Evolutionary conservation across 2,113 vertebrate genomes (phyloP).

Genomic region (Calonectris borealis): DNA sequence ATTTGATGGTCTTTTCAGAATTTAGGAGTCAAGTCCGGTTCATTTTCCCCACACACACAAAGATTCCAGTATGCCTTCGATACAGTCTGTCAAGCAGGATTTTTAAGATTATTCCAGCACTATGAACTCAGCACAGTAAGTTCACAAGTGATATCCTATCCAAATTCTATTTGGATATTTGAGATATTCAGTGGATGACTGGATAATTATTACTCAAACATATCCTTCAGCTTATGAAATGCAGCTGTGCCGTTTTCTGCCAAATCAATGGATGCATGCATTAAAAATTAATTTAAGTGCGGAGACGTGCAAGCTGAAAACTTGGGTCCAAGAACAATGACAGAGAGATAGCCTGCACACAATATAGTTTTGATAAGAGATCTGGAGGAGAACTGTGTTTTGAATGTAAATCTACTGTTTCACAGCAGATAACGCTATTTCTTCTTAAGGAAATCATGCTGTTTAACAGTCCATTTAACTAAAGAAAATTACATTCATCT

Average conservation of each 20-base stretch:
- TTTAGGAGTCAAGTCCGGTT: not conserved
- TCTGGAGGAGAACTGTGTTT: not conserved
- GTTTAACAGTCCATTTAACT: not conserved
- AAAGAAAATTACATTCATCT: not conserved
- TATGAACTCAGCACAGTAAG: not conserved
- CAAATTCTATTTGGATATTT: not conserved
- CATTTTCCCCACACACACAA: fast-evolving
- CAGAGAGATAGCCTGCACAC: not conserved
- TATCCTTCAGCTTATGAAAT: not conserved
- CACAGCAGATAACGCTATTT: not conserved
- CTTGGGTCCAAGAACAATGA: not conserved
- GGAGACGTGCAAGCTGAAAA: not conserved
- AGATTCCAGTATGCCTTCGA: not conserved
- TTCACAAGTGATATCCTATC: not conserved
- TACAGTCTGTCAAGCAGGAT: not conserved
- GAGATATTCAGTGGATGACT: not conserved
- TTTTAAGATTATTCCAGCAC: not conserved
- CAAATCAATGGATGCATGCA: not conserved
- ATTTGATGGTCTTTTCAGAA: not conserved
- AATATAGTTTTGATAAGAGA: fast-evolving
- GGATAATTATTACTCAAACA: not conserved
- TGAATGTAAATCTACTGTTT: not conserved
- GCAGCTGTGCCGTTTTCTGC: not conserved
- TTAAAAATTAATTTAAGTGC: not conserved
- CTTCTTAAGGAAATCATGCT: not conserved